Conservation (phyloP, 2,113 vertebrate genomes). For the Notothenia rossii region DNA sequence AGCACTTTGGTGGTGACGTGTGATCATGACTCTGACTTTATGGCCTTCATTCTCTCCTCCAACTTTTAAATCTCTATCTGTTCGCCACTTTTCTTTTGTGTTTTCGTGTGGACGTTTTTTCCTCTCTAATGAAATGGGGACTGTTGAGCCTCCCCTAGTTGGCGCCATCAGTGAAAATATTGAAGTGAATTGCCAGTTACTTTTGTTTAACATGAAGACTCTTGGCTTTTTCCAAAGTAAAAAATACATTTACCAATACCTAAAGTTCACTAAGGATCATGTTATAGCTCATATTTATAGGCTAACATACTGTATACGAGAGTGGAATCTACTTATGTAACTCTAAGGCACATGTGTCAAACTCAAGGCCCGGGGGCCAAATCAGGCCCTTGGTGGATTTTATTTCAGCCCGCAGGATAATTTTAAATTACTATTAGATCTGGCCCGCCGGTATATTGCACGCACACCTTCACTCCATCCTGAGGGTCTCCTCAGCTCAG, state of each 20-base stretch:
- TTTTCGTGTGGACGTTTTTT: conserved; percentile 10
- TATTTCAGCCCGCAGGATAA: too few species aligned
- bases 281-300: too few species aligned
- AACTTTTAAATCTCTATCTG: neutral
- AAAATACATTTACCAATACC: neutral
- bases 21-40: conserved; percentile 11
- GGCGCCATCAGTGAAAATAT: neutral
- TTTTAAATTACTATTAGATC: too few species aligned
- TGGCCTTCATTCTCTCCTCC: conserved; percentile 10
- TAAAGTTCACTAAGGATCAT: neutral
- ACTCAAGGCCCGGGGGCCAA: too few species aligned
- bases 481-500: too few species aligned
- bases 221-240: neutral
- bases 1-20: conserved; percentile 30
- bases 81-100: neutral
- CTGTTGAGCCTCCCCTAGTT: neutral
- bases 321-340: neutral
- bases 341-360: too few species aligned
- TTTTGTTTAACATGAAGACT: too few species aligned
- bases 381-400: too few species aligned
- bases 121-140: conserved; percentile 24
- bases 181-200: too few species aligned
- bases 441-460: too few species aligned
- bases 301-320: too few species aligned
- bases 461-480: too few species aligned